A percentile compares a stretch with the other conserved stretches of the same genome.
phyloP scores from a whole-genome alignment of 2,797 vertebrate species.

The Microctenopoma stevenorrisi region DNA sequence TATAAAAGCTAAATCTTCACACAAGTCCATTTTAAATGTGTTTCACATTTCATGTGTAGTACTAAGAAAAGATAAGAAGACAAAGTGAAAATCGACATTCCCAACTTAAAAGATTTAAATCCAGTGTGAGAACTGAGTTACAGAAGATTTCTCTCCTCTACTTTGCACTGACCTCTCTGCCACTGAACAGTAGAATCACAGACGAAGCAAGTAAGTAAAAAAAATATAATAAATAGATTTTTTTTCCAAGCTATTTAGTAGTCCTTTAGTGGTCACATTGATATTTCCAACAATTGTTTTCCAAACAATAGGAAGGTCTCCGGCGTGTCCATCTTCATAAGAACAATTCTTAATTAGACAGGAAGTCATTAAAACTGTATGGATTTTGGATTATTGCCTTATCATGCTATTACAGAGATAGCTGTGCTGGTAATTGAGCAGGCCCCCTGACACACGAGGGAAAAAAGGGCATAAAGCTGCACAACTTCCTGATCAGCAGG shows the following conservation, averaged over 20 bases:
- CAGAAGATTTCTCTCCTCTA: constrained; percentile 55
- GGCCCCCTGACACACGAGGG: constrained; percentile 46
- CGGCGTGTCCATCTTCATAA: constrained; percentile 68
- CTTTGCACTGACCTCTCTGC: constrained; percentile 59
- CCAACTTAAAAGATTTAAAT: constrained; percentile 38
- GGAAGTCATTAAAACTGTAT: constrained; percentile 85
- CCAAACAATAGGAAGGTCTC: constrained; percentile 66
- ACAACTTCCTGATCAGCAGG: constrained; percentile 48
- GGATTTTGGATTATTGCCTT: constrained; percentile 83
- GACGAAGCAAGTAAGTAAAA: constrained; percentile 23
- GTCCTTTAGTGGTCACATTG: constrained; percentile 45
- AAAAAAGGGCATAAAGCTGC: constrained; percentile 59
- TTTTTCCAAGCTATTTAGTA: constrained; percentile 51
- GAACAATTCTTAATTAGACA: constrained; percentile 76
- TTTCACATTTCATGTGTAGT: background rate
- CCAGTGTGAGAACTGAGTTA: constrained; percentile 68
- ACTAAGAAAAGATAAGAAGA: background rate
- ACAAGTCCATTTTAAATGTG: constrained; percentile 17
- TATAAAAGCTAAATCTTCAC: constrained; percentile 10
- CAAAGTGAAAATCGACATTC: constrained; percentile 15
- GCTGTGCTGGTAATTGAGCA: constrained; percentile 79
- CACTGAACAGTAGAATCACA: constrained; percentile 52
- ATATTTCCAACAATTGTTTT: constrained; percentile 66
- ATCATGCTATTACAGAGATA: constrained; percentile 82
- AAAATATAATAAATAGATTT: constrained; percentile 48